Conservation (phyloP, 2,797 vertebrate species). For the Anas georgica region DNA sequence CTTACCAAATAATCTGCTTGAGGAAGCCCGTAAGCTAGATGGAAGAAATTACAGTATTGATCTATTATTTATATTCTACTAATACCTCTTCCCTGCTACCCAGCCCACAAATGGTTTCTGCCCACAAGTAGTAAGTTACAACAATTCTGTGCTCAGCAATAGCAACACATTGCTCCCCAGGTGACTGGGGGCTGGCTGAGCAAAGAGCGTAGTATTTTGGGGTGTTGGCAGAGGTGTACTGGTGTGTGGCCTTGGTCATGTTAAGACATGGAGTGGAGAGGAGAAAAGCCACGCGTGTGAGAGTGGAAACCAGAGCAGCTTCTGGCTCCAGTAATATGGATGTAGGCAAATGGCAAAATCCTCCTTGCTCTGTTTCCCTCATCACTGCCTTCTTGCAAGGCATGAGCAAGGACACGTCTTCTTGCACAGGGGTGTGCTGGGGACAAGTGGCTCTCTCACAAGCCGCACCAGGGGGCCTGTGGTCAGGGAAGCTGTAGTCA, state of each 20-base stretch:
- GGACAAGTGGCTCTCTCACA: background rate
- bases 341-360: background rate
- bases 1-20: background rate
- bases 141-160: background rate
- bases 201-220: background rate
- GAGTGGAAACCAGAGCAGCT: background rate
- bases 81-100: background rate
- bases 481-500: background rate
- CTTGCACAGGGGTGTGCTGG: background rate
- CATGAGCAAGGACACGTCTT: background rate
- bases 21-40: background rate
- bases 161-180: background rate
- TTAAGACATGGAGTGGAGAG: background rate
- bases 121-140: background rate
- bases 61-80: background rate
- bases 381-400: background rate
- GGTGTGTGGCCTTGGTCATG: background rate
- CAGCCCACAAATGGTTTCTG: background rate
- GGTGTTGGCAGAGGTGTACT: background rate
- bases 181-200: background rate
- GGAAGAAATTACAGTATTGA: background rate
- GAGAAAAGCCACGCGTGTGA: background rate
- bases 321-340: background rate
- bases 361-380: fast-evolving
- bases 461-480: background rate